Evolutionary conservation across 2,113 vertebrate species (phyloP), one percentile per base, ranked within the genome.

Genomic region (Octodon degus): DNA sequence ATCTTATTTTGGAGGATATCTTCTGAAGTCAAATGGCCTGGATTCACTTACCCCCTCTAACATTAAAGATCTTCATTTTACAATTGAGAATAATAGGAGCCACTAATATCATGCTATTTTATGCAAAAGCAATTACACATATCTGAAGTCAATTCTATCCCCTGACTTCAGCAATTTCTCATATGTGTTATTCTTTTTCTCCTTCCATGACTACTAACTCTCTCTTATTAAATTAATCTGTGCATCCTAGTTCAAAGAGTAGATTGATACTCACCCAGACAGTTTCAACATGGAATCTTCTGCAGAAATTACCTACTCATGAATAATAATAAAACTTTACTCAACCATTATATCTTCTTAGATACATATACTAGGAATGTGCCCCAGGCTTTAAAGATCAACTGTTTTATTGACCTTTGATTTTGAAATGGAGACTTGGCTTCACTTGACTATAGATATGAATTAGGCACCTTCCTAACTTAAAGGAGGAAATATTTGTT

Each of bases 151-250:
- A 65, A 10, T 30, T 95, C 32, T 62, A 53, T 22, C 7, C 7
- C 4, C 22, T 74, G 2, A 19, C 91, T 92, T 89, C 47, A 85
- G 10, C 37, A 37, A 90, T 86, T 96, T 76, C 53, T 96, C 34
- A 77, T 2, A 55, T 47, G 68, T 68, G 0, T 65, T 81, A 83
- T 27, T 43, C 24, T 25, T 83, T 37, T 40, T 84, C 60, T 84
- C 8, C 37, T 6, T 37, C 22, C 7, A 74, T 93, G 24, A 11
- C n/a, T 92, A 19, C 2, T 32, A 24, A 62, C 1, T 17, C 1
- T 86, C 9, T 92, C 11, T 24, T 91, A 13, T 22, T 80, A 10
- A 87, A 79, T n/a, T 37, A 62, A 3, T 47, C 12, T 77, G 68
- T 34, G 47, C 65, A 40, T 37, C 2, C 27, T 32, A 19, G 82